These are phyloP conservation scores for Mungos mungo DNA, from an alignment of 2,113 vertebrate genomes.

Conservation along the genomic window DNA sequence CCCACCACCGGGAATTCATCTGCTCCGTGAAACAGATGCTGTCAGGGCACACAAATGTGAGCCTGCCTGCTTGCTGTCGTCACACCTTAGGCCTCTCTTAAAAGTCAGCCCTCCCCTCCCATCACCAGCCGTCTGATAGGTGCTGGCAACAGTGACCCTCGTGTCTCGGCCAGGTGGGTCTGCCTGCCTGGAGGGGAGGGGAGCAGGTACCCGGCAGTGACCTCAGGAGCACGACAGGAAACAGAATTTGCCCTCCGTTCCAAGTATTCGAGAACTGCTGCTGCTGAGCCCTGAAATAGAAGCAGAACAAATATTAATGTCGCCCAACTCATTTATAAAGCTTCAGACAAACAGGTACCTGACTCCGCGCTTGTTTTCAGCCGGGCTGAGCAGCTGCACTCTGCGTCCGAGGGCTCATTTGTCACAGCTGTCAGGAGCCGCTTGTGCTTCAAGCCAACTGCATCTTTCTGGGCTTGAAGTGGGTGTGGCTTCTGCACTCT, in stretches of 20 bases:
- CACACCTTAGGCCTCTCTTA: no score
- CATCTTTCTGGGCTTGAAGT: neutral
- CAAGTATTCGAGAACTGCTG: conserved; percentile 95
- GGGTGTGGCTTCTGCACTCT: rapidly evolving
- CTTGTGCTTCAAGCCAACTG: neutral
- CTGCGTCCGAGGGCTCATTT: neutral
- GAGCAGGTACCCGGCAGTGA: neutral
- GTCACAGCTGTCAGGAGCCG: neutral
- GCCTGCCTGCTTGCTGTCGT: neutral
- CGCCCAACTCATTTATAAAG: conserved; percentile 86
- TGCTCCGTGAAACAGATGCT: neutral
- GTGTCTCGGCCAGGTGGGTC: neutral
- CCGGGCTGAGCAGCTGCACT: neutral
- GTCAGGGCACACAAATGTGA: rapidly evolving
- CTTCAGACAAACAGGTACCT: conserved; percentile 87
- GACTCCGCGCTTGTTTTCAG: neutral
- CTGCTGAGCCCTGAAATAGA: conserved; percentile 89
- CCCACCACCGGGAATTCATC: neutral
- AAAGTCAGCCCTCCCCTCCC: neutral
- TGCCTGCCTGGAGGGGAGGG: neutral
- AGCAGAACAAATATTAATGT: conserved; percentile 89
- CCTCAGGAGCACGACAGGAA: neutral
- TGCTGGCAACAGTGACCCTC: neutral
- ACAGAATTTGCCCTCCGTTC: neutral
- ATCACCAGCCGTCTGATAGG: neutral